phyloP scores from a whole-genome alignment of 2,113 vertebrate species.

The Charadrius vociferus region DNA sequence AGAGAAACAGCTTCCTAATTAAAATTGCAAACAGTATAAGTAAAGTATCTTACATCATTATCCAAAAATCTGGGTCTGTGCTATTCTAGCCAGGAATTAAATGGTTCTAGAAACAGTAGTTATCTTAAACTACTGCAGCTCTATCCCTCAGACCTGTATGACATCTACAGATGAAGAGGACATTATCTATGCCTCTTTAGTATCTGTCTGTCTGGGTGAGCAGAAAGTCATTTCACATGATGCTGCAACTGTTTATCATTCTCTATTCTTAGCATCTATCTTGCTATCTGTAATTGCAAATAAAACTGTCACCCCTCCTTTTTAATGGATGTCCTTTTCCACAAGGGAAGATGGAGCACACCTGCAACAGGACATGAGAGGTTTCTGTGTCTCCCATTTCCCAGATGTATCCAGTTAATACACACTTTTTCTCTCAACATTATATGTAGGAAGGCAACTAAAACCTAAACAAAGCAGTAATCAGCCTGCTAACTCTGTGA shows the following conservation, averaged over 20 bases:
- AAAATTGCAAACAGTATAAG: background rate
- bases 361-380: rapidly evolving
- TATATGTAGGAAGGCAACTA: background rate
- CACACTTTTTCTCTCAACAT: background rate
- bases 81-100: background rate
- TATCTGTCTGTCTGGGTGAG: background rate
- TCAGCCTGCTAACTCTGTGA: background rate
- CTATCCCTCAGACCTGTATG: background rate
- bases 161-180: background rate
- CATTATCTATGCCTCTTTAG: background rate
- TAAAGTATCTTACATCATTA: background rate
- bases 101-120: background rate
- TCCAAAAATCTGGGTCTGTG: background rate
- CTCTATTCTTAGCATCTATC: background rate
- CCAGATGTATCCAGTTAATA: rapidly evolving
- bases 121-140: background rate
- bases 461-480: background rate
- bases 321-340: background rate
- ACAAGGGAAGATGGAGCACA: background rate
- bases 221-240: background rate
- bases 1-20: background rate
- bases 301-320: background rate
- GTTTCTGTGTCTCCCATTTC: background rate
- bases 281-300: background rate
- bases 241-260: background rate